phyloP scores from a whole-genome alignment of 1,140 invertebrate genomes.

The Latrodectus geometricus region DNA sequence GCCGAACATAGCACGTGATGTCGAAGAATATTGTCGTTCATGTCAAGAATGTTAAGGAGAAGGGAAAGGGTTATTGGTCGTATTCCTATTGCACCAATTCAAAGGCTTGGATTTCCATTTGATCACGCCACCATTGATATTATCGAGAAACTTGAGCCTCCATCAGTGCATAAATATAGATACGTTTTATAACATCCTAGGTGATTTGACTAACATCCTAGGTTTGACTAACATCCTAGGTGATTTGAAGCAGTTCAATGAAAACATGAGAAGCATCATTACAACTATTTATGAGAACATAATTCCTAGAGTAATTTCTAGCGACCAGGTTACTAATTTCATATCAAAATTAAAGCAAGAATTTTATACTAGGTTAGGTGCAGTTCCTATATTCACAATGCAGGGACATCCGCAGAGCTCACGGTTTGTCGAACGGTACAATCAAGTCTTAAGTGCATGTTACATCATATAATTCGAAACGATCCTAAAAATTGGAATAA shows the following conservation, averaged over 20 bases:
- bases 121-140: neutral
- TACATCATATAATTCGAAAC: neutral
- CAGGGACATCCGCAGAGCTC: neutral
- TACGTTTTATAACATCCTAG: conserved; percentile 9
- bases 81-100: neutral
- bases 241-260: neutral
- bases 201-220: too few relatives aligned
- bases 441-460: neutral
- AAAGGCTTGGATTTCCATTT: conserved; percentile 9
- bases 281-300: neutral
- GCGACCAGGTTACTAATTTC: conserved; percentile 9
- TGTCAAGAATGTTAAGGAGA: neutral
- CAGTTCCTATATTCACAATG: neutral
- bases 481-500: conserved; percentile 12
- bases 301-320: conserved; percentile 13
- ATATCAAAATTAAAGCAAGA: neutral
- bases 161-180: neutral
- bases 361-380: neutral
- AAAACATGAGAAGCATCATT: conserved; percentile 10
- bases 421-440: neutral
- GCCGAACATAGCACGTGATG: neutral
- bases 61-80: neutral
- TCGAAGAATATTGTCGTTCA: neutral
- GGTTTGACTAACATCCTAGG: too few relatives aligned
- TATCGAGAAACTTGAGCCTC: neutral